Base-by-base conservation (phyloP, 2,888 invertebrate species). In the Platycnemis pennipes region DNA sequence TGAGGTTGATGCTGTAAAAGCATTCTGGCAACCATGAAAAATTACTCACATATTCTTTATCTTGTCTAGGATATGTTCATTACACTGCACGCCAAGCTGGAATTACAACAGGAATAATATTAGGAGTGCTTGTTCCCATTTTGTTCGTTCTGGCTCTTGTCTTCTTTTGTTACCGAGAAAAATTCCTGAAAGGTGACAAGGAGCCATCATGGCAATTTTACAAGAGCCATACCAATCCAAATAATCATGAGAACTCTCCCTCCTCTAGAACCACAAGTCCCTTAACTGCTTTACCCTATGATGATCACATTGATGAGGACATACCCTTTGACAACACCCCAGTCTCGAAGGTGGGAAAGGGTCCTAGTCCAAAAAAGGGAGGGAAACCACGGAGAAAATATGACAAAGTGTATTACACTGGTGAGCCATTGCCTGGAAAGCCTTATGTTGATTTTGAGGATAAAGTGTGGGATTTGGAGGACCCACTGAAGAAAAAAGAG, bases 361-460 rank as follows among this genome's bases (percentile, higher is more conserved):
- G 8, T 42, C 44, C 44, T 46, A 45, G 7, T 37, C 44, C 91
- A 56, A 56, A n/a, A 13, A 91, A 91, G 44, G 63, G 91, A 7
- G 56, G 42, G 11, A 63, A 63, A n/a, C 8, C 8, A 16, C 88
- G 98, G 95, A 97, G 98, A 95, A 97, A 97, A 95, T 99, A 98
- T 96, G 99, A 99, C 96, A 98, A 97, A 96, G 98, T 98, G 94
- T 99, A 99, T 96, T 97, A 98, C 95, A 99, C 99, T 19, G 97
- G 98, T 96, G 99, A 99, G 96, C 99, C 99, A 94, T 96, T 99
- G 95, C 97, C 97, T 0, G 97, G 97, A 95, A 97, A 98, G 96
- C 98, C 99, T 85, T 97, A 98, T 95, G 97, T 98, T 95, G 98
- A 98, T 95, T 98, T 98, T 96, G 98, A 98, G 95, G 98, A 98